Evolutionary conservation across 2,113 vertebrate genomes (phyloP), one percentile per base, ranked within the genome.

Genomic region (Nothobranchius kuhntae): DNA sequence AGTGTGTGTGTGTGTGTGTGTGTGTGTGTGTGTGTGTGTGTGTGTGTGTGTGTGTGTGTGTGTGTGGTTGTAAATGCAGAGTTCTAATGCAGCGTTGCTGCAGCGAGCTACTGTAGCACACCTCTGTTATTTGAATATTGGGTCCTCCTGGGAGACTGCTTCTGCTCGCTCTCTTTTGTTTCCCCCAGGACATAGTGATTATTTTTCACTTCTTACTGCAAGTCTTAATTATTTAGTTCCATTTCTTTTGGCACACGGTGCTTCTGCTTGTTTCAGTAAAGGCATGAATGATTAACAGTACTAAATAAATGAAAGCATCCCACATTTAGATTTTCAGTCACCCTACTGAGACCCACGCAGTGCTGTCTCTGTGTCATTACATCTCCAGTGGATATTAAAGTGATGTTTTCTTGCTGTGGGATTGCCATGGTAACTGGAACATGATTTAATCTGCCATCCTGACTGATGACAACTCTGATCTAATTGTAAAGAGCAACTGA

Each of bases 191-290:
- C 61, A 61, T 64, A 70, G 42, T 38, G 1, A 44, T 56, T 40
- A 40, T 40, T 40, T 40, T 53, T 21, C 58, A 61, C 59, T 42
- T 12, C 13, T 59, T 59, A 7, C 13, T 58, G 36, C 48, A 0
- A 12, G 24, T 57, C 75, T 86, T 1, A 86, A 88, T 88, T 70
- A 89, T 90, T 86, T 62, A 88, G 46, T 63, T 36, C 45, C 71
- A 77, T 90, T 89, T 85, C 82, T 82, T 82, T 83, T 70, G 61
- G 68, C 82, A 65, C 52, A 72, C 78, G 81, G 80, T 62, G 83
- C 73, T 52, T 76, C 53, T 17, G 74, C 73, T 79, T 80, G 78
- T 84, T 83, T 85, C 68, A 75, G 80, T 85, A 83, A 81, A 73
- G 44, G 58, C 68, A 85, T 85, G 64, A 87, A 88, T 82, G 51